Percentiles rank a stretch among this genome's conserved stretches.
phyloP scores from a whole-genome alignment of 2,797 vertebrate species.

The Jordanella pulchra region DNA sequence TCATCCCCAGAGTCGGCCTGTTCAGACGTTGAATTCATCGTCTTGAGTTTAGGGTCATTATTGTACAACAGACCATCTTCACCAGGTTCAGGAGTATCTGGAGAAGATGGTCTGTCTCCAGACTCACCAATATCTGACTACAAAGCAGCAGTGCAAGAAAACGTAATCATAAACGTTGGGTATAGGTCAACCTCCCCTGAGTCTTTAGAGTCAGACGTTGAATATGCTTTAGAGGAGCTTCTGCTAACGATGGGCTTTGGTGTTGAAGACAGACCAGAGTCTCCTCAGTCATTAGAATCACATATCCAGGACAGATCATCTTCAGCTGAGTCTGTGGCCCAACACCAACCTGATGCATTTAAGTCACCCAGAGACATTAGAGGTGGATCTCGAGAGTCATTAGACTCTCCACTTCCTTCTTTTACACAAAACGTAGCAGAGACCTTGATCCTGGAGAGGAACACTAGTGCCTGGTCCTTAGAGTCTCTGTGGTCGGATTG shows the following conservation, averaged over 20 bases:
- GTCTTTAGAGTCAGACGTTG: constrained; percentile 56
- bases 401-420: constrained; percentile 53
- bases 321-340: constrained; percentile 43
- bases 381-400: constrained; percentile 47
- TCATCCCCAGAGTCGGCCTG: constrained; percentile 64
- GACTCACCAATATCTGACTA: constrained; percentile 62
- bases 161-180: constrained; percentile 40
- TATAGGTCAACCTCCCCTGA: constrained; percentile 63
- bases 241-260: constrained; percentile 30
- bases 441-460: constrained; percentile 1
- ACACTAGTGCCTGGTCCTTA: constrained; percentile 11
- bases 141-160: constrained; percentile 19
- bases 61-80: constrained; percentile 41
- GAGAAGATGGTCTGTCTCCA: constrained; percentile 53
- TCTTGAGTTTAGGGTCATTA: constrained; percentile 38
- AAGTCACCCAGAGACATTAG: constrained; percentile 26
- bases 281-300: constrained; percentile 44
- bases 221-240: constrained; percentile 50
- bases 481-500: constrained; percentile 41
- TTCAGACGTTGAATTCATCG: constrained; percentile 64
- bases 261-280: constrained; percentile 35
- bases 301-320: constrained; percentile 26
- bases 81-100: constrained; percentile 47
- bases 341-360: constrained; percentile 26
- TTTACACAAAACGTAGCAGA: constrained; percentile 41